Conservation (phyloP, 2,797 vertebrate species). For the Octomys mimax region DNA sequence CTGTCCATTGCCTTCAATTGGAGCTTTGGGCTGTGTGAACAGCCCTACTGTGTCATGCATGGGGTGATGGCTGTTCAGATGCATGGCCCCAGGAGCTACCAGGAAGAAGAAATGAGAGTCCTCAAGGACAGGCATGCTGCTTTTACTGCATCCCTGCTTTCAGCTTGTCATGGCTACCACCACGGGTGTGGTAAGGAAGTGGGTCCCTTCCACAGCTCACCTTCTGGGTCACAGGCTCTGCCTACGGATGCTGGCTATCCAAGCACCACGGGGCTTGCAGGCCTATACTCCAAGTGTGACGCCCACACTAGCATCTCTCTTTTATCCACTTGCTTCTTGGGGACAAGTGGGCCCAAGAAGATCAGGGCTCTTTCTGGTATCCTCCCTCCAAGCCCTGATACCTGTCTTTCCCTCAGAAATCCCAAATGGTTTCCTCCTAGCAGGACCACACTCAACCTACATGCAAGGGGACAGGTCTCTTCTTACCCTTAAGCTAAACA, state of each 20-base stretch:
- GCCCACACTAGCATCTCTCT: not conserved
- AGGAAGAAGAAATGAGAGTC: not conserved
- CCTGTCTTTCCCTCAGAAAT: not conserved
- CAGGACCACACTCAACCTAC: not conserved
- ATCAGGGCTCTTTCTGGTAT: not conserved
- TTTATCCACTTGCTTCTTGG: not conserved
- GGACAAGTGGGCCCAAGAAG: not conserved
- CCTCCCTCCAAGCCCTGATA: too few relatives aligned
- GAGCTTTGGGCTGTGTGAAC: not conserved
- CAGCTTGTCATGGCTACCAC: not conserved
- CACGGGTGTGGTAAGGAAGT: not conserved
- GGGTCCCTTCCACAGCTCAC: not conserved
- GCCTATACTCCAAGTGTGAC: not conserved
- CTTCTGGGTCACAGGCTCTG: not conserved
- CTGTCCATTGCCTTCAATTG: not conserved
- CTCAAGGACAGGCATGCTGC: not conserved
- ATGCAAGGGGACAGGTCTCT: not conserved
- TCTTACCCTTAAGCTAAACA: conserved; percentile 9
- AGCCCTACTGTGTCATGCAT: not conserved
- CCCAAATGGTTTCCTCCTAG: not conserved
- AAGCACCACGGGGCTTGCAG: not conserved
- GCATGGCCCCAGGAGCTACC: not conserved
- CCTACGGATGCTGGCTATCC: not conserved
- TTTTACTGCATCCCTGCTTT: not conserved
- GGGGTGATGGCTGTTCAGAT: not conserved